Evolutionary conservation across 2,888 invertebrate genomes (phyloP).

Genomic region (Bombylius discolor): DNA sequence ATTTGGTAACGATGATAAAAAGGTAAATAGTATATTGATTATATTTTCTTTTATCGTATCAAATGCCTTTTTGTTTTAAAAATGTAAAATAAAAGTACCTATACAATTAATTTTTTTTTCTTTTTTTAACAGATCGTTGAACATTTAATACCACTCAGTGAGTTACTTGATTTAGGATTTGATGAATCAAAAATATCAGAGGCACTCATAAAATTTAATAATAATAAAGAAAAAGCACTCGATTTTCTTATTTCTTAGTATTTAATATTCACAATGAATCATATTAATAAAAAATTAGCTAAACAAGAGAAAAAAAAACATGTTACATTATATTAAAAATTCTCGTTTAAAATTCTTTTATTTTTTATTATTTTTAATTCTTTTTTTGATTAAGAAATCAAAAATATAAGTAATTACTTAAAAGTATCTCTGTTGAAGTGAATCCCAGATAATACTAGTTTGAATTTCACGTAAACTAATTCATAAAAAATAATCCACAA

Average conservation of each 20-base stretch:
- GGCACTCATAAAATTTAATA: slow-evolving; percentile 61
- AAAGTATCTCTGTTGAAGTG: too few species aligned
- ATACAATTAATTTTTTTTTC: slow-evolving; percentile 2
- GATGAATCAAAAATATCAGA: slow-evolving; percentile 59
- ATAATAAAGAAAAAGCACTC: slow-evolving; percentile 73
- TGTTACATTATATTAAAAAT: neutral
- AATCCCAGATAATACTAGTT: too few species aligned
- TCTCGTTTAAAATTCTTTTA: too few species aligned
- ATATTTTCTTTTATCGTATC: too few species aligned
- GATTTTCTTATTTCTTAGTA: slow-evolving; percentile 66
- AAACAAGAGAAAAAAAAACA: neutral
- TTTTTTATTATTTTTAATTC: too few species aligned
- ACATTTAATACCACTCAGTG: slow-evolving; percentile 62
- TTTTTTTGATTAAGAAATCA: too few species aligned
- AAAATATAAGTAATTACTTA: too few species aligned
- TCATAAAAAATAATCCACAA: too few species aligned
- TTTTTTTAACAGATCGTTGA: slow-evolving; percentile 56
- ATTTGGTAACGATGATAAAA: slow-evolving; percentile 72
- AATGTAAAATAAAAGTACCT: neutral
- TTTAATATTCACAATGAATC: neutral
- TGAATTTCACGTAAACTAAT: too few species aligned
- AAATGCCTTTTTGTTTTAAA: neutral
- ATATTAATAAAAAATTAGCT: neutral
- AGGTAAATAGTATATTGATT: slow-evolving; percentile 39
- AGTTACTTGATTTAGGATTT: slow-evolving; percentile 72